Evolutionary conservation across 2,113 vertebrate genomes (phyloP), one percentile per base, ranked within the genome.

Genomic region (Otolemur garnettii): DNA sequence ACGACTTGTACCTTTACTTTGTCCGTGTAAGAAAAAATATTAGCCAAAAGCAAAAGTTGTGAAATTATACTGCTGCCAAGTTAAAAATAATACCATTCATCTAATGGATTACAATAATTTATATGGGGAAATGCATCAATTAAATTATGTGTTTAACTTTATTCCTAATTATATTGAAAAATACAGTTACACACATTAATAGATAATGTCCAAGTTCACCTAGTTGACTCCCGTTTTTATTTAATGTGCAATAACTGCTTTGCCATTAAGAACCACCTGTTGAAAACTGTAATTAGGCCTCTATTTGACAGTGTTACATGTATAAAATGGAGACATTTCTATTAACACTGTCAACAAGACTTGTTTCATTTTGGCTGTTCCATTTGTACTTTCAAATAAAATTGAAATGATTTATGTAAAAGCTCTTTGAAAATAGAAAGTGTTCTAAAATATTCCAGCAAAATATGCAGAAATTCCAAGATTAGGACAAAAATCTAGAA

Each of bases 381-480:
- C 33, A 33, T 62, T 69, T 92, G 42, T 57, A 75, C 60, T 81
- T 94, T 77, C 30, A 85, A 86, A 60, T 81, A 90, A 90, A 80
- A 90, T 81, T 89, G 10, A 94, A 75, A 82, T 62, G 28, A 85
- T 90, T 90, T 84, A 75, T 26, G 22, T 88, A 68, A 97, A 97
- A 95, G 22, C 21, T 68, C 82, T 93, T 55, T 91, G 66, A 30
- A 92, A 68, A 19, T 88, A 88, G 22, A 74, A 88, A 59, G 11
- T 33, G 22, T 91, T 88, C 64, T 84, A 84, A 30, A 66, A 69
- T 59, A 38, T 35, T 64, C 26, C 62, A n/a, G 17, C 21, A 60
- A 59, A 9, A 66, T 78, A 87, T 11, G 5, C 72, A 88, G 30
- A 90, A 93, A 83, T 82, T 77, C 30, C n/a, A 91, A 78, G 60